Evolutionary conservation across 2,797 vertebrate genomes (phyloP).

Genomic region (Sarcoramphus papa): DNA sequence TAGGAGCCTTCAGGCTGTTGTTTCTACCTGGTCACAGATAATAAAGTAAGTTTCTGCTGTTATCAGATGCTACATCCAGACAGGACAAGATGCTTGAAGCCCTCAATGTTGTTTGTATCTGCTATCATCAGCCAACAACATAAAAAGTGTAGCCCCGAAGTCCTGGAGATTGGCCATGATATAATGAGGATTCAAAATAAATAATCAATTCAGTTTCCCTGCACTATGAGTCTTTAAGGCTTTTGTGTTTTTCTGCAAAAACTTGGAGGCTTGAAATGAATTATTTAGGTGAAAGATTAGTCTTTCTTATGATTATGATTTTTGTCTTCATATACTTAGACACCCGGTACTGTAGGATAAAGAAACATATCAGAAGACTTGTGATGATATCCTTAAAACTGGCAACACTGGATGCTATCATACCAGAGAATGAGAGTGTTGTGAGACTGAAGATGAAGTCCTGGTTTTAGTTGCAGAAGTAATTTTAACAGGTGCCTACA

Average conservation of each 20-base stretch:
- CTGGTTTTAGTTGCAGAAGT: neutral
- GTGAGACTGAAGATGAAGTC: neutral
- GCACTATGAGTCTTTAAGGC: neutral
- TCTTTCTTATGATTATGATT: neutral
- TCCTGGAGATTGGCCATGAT: neutral
- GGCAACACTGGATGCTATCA: neutral
- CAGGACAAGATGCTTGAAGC: neutral
- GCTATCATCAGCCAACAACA: neutral
- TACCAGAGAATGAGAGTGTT: neutral
- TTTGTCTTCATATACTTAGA: neutral
- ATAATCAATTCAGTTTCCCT: neutral
- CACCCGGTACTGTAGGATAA: neutral
- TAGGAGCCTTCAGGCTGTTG: neutral
- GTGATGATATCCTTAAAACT: neutral
- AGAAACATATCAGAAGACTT: neutral
- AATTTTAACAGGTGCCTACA: neutral
- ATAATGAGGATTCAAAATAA: neutral
- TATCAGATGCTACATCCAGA: neutral
- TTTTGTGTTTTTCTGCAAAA: neutral
- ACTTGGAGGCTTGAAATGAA: neutral
- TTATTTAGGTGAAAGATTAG: neutral
- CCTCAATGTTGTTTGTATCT: neutral
- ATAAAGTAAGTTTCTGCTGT: neutral
- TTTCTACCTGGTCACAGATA: neutral
- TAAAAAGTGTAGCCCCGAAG: neutral